These are phyloP conservation scores for Microcaecilia unicolor DNA, from an alignment of 2,797 vertebrate species.

Conservation along the genomic window DNA sequence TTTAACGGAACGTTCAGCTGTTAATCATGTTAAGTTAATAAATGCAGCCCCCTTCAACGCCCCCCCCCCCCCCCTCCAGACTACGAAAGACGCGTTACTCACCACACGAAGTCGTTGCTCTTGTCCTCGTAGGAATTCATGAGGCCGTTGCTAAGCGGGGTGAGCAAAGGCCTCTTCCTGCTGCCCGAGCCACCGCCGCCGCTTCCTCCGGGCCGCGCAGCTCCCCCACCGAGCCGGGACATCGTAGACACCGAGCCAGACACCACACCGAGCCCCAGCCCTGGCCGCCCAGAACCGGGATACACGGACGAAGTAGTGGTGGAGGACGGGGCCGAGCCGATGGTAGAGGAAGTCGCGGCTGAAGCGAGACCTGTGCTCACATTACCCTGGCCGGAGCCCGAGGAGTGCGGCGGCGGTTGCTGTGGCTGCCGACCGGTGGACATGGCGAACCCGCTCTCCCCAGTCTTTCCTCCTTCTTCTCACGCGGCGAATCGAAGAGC, in stretches of 20 bases:
- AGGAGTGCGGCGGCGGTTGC: conserved; percentile 21
- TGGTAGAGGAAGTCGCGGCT: conserved; percentile 33
- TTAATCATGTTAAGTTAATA: too few species aligned
- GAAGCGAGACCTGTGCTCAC: conserved; percentile 32
- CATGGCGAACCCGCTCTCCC: conserved; percentile 44
- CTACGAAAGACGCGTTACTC: conserved; percentile 43
- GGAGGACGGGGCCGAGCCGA: conserved; percentile 22
- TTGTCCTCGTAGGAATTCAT: conserved; percentile 94
- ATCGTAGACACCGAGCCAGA: conserved; percentile 43
- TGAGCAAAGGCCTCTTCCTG: conserved; percentile 76
- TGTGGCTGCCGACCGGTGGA: conserved; percentile 47
- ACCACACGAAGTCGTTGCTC: conserved; percentile 98
- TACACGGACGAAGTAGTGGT: conserved; percentile 23
- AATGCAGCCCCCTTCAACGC: too few species aligned
- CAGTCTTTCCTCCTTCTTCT: too few species aligned
- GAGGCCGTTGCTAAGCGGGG: conserved; percentile 87
- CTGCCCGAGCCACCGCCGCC: conserved; percentile 42
- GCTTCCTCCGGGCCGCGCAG: conserved; percentile 50
- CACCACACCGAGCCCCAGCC: conserved; percentile 43
- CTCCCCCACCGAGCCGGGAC: conserved; percentile 39
- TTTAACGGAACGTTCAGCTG: too few species aligned
- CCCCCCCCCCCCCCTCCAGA: not conserved
- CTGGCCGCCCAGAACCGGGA: conserved; percentile 32
- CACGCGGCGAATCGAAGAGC: too few species aligned
- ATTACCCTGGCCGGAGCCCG: conserved; percentile 21